A percentile compares a stretch with the other conserved stretches of the same genome.
phyloP scores from a whole-genome alignment of 2,113 vertebrate species.

The Hepsetus odoe region DNA sequence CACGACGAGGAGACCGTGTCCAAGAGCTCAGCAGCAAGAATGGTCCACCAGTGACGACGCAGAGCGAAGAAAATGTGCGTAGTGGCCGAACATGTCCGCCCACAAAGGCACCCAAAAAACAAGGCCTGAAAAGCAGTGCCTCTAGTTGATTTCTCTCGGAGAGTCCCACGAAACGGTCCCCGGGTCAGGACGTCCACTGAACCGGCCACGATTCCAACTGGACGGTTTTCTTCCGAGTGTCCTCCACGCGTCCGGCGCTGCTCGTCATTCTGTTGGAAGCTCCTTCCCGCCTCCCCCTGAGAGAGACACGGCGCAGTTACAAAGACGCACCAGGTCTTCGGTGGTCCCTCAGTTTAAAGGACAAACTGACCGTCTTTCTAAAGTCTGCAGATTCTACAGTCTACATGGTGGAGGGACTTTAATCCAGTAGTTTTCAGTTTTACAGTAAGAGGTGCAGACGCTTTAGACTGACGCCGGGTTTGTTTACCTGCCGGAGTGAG shows the following conservation, averaged over 20 bases:
- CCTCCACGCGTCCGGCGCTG: not conserved
- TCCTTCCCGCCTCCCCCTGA: constrained; percentile 88
- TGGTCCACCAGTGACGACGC: not conserved
- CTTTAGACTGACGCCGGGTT: constrained; percentile 47
- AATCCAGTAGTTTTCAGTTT: not conserved
- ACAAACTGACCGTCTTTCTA: too few relatives aligned
- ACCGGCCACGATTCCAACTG: not conserved
- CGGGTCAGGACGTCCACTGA: not conserved
- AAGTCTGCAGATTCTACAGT: too few relatives aligned
- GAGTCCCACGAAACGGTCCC: not conserved
- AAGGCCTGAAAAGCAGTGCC: not conserved
- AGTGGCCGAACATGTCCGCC: not conserved
- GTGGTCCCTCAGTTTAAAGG: too few relatives aligned
- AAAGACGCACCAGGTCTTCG: not conserved
- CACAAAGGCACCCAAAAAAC: not conserved
- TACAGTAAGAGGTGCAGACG: too few relatives aligned
- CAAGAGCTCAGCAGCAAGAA: constrained; percentile 26
- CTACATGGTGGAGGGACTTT: too few relatives aligned
- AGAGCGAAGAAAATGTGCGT: not conserved
- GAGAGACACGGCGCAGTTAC: not conserved
- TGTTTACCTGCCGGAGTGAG: constrained; percentile 94
- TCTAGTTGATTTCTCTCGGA: constrained; percentile 5
- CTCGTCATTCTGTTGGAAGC: constrained; percentile 79
- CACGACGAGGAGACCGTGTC: too few relatives aligned
- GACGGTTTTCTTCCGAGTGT: not conserved